Evolutionary conservation across 2,888 invertebrate species (phyloP).

Genomic region (Mellilla xanthometata): DNA sequence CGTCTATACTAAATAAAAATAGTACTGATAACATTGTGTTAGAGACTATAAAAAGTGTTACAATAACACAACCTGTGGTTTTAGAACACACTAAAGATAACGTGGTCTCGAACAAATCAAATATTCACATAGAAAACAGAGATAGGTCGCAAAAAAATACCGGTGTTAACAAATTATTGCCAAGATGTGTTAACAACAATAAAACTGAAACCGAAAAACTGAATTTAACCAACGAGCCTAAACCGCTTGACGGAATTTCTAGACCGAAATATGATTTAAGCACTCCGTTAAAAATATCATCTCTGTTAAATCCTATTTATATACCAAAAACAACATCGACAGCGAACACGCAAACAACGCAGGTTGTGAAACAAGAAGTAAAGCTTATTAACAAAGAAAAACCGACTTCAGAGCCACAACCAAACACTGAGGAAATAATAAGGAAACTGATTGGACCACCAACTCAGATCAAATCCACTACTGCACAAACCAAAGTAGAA

Average conservation of each 20-base stretch:
- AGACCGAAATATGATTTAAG: conserved; percentile 33
- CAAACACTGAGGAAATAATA: conserved; percentile 3
- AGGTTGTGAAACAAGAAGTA: conserved; percentile 6
- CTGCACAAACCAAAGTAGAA: neutral
- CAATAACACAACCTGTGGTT: conserved; percentile 41
- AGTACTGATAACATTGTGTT: conserved; percentile 9
- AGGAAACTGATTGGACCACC: conserved; percentile 1
- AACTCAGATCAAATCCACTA: conserved; percentile 1
- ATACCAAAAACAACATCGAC: conserved; percentile 35
- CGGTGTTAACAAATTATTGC: neutral
- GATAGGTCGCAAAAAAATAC: neutral
- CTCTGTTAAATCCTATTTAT: conserved; percentile 59
- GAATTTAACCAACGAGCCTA: conserved; percentile 12
- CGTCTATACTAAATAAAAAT: neutral
- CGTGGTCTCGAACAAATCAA: conserved; percentile 21
- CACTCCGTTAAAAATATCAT: conserved; percentile 65
- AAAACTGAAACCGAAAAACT: conserved; percentile 7
- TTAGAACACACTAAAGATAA: conserved; percentile 35
- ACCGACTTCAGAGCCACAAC: neutral
- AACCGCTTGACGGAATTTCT: conserved; percentile 12
- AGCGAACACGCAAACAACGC: conserved; percentile 18
- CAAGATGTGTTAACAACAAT: neutral
- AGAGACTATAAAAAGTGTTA: conserved; percentile 32
- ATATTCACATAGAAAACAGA: conserved; percentile 9
- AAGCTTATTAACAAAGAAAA: conserved; percentile 9